phyloP scores from a whole-genome alignment of 2,888 invertebrate genomes.

The Trachelus tabidus region DNA sequence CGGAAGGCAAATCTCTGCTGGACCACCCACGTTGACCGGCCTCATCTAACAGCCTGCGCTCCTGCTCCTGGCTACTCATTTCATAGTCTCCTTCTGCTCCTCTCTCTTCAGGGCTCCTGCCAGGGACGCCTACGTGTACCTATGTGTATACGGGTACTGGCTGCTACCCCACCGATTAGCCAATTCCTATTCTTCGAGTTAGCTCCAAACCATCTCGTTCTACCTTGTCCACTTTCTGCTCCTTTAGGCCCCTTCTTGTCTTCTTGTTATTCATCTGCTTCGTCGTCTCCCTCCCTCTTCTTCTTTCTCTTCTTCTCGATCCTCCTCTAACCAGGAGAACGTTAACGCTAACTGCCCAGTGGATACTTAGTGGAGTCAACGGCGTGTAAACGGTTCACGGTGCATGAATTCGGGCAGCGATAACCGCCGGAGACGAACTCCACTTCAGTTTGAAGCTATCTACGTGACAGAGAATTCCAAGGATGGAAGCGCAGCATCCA shows the following conservation, averaged over 20 bases:
- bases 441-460: background rate
- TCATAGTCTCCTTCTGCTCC: conserved; percentile 35
- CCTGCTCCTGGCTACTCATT: conserved; percentile 49
- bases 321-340: background rate
- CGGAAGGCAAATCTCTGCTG: conserved; percentile 63
- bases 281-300: conserved; percentile 5
- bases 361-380: conserved; percentile 23
- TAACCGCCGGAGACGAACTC: conserved; percentile 15
- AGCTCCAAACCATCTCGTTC: background rate
- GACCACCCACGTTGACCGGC: conserved; percentile 61
- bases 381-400: conserved; percentile 33
- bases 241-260: background rate
- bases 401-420: conserved; percentile 8
- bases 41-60: conserved; percentile 29
- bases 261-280: background rate
- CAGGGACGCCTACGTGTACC: background rate
- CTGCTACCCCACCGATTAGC: conserved; percentile 4
- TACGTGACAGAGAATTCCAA: background rate
- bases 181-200: conserved; percentile 9
- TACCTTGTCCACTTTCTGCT: background rate
- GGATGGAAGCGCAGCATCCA: background rate
- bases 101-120: background rate
- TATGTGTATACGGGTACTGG: background rate
- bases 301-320: background rate
- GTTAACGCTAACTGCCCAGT: background rate